Evolutionary conservation across 2,113 vertebrate genomes (phyloP), one percentile per base, ranked within the genome.

Genomic region (Pandion haliaetus): DNA sequence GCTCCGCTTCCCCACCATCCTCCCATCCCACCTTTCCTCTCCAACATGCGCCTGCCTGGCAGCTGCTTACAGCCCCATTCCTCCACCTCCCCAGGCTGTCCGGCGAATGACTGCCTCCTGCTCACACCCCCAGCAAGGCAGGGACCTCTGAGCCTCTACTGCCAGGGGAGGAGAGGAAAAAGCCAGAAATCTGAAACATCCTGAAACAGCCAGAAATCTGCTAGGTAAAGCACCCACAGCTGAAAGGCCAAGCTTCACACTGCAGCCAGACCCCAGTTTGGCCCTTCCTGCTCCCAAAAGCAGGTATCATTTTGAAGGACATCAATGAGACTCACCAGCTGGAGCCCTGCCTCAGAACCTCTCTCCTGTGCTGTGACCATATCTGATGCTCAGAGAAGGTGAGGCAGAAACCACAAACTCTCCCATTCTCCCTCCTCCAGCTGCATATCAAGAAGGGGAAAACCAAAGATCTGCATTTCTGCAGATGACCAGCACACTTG

Each of bases 11-110:
- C 21, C 21, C 24, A 36, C 15, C 26, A 45, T 67, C 45, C 8
- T 77, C 38, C 38, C 42, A 44, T 78, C 45, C 50, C 13, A 45
- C 18, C 31, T 79, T 26, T 81, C 59, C 42, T 76, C 62, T 72
- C 25, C 29, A 47, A 0, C 0, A 2, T n/a, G 42, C 1, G 0
- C 45, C 55, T 88, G 63, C 36, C 67, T 21, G 6, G 15, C 74
- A 45, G 31, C 54, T 81, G 65, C 78, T 92, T 25, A 16, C 42
- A 72, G 32, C 28, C 61, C 38, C 66, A 32, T 34, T 52, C 28
- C 14, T 66, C 28, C 63, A 44, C 45, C 74, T 47, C 73, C 59
- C 49, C 54, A 80, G 44, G 52, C 17, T 83, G 47, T 8, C 71
- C 71, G 52, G 26, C 8, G 36, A 85, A 62, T 10, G 6, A 21